phyloP scores from a whole-genome alignment of 2,113 vertebrate genomes.

The Corvus moneduloides region DNA sequence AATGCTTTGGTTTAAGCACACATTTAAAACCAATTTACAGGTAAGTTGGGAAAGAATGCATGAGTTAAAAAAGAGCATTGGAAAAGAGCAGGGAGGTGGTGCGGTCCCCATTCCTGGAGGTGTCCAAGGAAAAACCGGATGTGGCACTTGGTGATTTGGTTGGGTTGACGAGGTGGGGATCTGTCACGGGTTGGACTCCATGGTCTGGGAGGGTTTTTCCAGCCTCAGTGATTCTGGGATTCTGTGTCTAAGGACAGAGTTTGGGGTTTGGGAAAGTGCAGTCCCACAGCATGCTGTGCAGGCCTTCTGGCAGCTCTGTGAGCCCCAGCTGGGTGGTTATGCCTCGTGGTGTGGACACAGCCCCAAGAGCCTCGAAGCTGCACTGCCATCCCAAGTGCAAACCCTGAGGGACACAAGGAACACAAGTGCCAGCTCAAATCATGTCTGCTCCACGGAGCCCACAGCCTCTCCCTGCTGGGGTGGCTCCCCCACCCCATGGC shows the following conservation, averaged over 20 bases:
- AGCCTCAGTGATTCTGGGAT: not conserved
- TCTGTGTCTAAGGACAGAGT: not conserved
- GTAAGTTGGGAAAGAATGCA: not conserved
- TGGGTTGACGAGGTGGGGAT: too few species aligned
- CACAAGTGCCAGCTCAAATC: not conserved
- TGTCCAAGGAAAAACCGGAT: not conserved
- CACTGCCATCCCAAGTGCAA: fast-evolving
- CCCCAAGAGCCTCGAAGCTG: not conserved
- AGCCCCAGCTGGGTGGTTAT: not conserved
- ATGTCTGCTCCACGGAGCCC: not conserved
- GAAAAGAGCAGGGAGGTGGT: not conserved
- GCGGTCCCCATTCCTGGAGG: not conserved
- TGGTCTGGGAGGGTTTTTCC: not conserved
- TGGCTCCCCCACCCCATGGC: fast-evolving
- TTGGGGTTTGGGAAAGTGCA: not conserved
- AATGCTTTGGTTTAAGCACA: not conserved
- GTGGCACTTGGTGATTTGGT: not conserved
- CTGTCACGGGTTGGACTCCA: fast-evolving
- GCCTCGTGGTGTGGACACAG: not conserved
- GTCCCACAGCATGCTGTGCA: not conserved
- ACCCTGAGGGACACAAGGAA: not conserved
- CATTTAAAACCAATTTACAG: not conserved
- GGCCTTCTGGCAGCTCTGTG: not conserved
- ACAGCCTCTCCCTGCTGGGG: not conserved
- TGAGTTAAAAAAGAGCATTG: not conserved